phyloP scores from a whole-genome alignment of 2,113 vertebrate genomes.

The Nanorana parkeri region DNA sequence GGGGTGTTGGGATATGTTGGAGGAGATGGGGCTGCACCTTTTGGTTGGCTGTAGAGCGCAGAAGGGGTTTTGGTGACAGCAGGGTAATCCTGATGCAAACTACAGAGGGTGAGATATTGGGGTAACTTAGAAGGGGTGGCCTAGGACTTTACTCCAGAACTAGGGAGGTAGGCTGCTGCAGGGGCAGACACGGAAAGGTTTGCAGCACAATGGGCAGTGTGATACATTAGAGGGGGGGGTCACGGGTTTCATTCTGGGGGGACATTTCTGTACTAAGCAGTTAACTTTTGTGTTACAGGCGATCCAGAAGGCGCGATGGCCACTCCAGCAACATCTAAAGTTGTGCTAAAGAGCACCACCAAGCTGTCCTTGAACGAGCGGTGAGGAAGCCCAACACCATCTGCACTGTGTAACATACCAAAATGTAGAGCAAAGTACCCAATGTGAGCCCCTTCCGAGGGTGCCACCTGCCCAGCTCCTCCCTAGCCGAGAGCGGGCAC shows the following conservation, averaged over 20 bases:
- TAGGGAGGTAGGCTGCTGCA: too few relatives aligned
- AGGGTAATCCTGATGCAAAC: too few relatives aligned
- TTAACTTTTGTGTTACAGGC: conserved; percentile 63
- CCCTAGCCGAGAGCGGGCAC: conserved; percentile 41
- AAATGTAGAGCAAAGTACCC: conserved; percentile 66
- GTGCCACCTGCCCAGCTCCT: conserved; percentile 65
- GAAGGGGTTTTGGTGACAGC: too few relatives aligned
- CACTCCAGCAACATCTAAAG: conserved; percentile 92
- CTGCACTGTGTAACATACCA: conserved; percentile 74
- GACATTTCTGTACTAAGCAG: not conserved
- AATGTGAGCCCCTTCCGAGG: conserved; percentile 62
- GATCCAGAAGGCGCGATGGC: conserved; percentile 86
- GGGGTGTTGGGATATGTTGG: not conserved
- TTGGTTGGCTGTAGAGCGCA: too few relatives aligned
- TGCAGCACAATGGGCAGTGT: too few relatives aligned
- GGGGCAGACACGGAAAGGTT: too few relatives aligned
- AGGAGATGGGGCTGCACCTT: not conserved
- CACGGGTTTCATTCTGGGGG: too few relatives aligned
- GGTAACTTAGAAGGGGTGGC: too few relatives aligned
- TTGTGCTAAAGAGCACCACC: conserved; percentile 99
- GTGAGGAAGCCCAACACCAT: conserved; percentile 88
- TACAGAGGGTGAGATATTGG: too few relatives aligned
- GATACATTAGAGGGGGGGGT: not conserved
- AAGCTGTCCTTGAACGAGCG: conserved; percentile 99
- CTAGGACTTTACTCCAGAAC: too few relatives aligned